Conservation (phyloP, 2,888 invertebrate genomes). For the Pseudeuparius sepicola region DNA sequence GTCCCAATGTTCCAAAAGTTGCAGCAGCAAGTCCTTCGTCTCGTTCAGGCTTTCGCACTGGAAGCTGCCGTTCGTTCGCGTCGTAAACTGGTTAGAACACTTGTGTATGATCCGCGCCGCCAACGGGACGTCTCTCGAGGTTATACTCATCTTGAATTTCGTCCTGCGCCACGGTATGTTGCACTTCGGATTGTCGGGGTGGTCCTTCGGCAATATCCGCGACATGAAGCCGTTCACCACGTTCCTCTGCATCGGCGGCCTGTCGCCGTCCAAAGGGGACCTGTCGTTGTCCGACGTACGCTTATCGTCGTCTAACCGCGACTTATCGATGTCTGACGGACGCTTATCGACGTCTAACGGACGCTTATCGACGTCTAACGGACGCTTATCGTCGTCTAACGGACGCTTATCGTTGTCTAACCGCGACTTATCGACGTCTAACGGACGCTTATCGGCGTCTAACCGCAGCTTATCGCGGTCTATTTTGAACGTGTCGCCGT, state of each 20-base stretch:
- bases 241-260: no score
- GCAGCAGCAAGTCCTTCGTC: slow-evolving; percentile 66
- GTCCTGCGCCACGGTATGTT: slow-evolving; percentile 41
- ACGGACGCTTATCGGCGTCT: slow-evolving; percentile 5
- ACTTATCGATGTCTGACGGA: background rate
- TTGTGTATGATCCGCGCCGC: slow-evolving; percentile 25
- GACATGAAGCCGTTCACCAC: no score
- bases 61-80: slow-evolving; percentile 22
- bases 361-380: background rate
- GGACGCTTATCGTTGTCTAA: slow-evolving; percentile 10
- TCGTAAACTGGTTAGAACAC: slow-evolving; percentile 19
- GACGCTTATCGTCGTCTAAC: no score
- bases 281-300: background rate
- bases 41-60: slow-evolving; percentile 48
- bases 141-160: slow-evolving; percentile 56
- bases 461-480: no score
- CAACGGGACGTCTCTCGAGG: slow-evolving; percentile 55
- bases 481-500: slow-evolving; percentile 6
- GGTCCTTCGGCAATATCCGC: slow-evolving; percentile 27
- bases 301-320: no score
- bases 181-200: slow-evolving; percentile 25
- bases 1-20: slow-evolving; percentile 69
- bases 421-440: no score
- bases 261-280: slow-evolving; percentile 11
- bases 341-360: no score